Conservation (phyloP, 2,113 vertebrate species). For the Pituophis catenifer region DNA sequence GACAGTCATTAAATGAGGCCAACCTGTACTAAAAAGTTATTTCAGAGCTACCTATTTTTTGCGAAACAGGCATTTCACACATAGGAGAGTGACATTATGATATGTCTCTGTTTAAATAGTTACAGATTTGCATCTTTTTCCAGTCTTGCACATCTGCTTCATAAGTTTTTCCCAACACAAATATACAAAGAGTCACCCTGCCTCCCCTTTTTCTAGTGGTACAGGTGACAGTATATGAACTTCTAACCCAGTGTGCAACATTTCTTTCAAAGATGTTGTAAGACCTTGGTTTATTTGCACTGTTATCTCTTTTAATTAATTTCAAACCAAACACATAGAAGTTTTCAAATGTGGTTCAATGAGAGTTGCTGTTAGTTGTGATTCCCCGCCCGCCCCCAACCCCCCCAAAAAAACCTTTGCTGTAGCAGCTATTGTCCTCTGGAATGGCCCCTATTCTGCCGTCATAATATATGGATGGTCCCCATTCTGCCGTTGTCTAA, state of each 20-base stretch:
- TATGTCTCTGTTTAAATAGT: background rate
- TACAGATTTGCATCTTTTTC: background rate
- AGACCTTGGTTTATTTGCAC: background rate
- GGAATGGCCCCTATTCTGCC: background rate
- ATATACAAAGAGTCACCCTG: background rate
- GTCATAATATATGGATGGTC: background rate
- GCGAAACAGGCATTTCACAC: background rate
- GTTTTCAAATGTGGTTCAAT: background rate
- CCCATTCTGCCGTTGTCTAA: background rate
- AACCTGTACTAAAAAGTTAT: background rate
- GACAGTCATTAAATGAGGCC: background rate
- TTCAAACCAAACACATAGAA: background rate
- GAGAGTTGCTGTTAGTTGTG: background rate
- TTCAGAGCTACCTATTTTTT: background rate
- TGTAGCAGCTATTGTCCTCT: background rate
- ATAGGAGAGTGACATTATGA: background rate
- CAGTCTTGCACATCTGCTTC: background rate
- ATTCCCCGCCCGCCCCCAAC: accelerated
- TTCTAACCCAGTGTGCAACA: background rate
- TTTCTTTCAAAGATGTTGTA: background rate
- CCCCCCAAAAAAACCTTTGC: background rate
- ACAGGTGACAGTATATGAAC: background rate
- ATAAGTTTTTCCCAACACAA: background rate
- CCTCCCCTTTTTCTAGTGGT: background rate
- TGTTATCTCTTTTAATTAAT: background rate